A percentile compares a stretch with the other conserved stretches of the same genome.
phyloP scores from a whole-genome alignment of 1,140 invertebrate genomes.

The Bombus sibiricus region DNA sequence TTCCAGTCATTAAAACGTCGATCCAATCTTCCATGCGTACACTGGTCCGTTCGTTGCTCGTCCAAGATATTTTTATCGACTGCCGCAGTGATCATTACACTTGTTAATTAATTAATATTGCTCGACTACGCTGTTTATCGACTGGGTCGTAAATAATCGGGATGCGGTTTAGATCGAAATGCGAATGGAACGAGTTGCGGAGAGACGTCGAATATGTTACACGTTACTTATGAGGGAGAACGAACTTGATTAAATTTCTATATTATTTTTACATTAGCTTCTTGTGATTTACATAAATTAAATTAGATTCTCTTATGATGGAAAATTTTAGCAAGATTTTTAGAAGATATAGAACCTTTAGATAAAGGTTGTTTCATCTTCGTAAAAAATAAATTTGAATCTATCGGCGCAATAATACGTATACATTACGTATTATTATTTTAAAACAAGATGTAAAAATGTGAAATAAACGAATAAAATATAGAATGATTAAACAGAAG shows the following conservation, averaged over 20 bases:
- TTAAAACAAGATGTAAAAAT: neutral
- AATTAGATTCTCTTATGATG: too few relatives aligned
- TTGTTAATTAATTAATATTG: slow-evolving; percentile 46
- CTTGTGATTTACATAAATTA: too few relatives aligned
- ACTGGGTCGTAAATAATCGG: neutral
- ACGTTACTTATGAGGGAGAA: neutral
- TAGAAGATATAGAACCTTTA: accelerated
- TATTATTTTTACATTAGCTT: too few relatives aligned
- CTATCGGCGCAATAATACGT: too few relatives aligned
- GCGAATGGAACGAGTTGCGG: neutral
- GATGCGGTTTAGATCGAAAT: neutral
- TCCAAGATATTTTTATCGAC: slow-evolving; percentile 7
- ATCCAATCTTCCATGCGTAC: slow-evolving; percentile 55
- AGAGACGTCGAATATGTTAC: neutral
- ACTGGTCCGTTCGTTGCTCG: neutral
- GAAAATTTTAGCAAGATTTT: too few relatives aligned
- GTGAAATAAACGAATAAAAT: neutral
- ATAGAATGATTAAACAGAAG: neutral
- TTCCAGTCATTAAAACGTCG: slow-evolving; percentile 49
- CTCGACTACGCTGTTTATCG: too few relatives aligned
- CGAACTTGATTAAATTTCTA: neutral
- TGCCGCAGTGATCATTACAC: slow-evolving; percentile 16
- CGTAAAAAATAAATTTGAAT: too few relatives aligned
- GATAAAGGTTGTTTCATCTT: too few relatives aligned
- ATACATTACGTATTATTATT: neutral